Base-by-base conservation (phyloP, 2,113 vertebrate genomes). In the Chauna torquata region DNA sequence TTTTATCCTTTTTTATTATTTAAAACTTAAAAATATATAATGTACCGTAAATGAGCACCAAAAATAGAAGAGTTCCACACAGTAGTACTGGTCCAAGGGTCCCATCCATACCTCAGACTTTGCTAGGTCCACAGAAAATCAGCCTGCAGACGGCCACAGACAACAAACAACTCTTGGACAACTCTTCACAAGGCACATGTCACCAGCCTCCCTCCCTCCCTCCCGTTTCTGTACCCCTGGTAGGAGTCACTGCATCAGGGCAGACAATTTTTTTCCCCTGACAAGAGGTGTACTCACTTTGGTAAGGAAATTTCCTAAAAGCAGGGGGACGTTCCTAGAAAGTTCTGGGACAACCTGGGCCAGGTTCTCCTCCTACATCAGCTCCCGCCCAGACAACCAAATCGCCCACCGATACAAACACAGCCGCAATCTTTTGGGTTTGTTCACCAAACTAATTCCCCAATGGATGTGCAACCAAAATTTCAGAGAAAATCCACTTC, bases 381-480 rank as follows among this genome's bases (percentile, higher is more conserved):
- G 32, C n/a, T 64, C 55, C 69, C 0, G 1, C 57, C 16, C 6
- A 12, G 44, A 23, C 64, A 44, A 11, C 69, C 23, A 42, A 30
- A 40, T 2, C 0, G 2, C 32, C 66, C 45, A 8, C 16, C 0
- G 0, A 6, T 28, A 64, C 32, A 55, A 59, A 64, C 3, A 44
- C 12, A 47, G 52, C 38, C 2, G 8, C 23, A 38, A 52, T 16
- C 18, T 61, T 55, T 52, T 44, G 34, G 8, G 8, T 77, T 68
- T 61, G 40, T 70, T 47, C 17, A 58, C 42, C 61, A 30, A 24
- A 3, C 0, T 20, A 50, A 71, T 54, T 55, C 45, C 74, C 78
- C 38, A 91, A 66, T 16, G 27, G 10, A 66, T 11, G 10, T 3
- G 86, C 81, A 11, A 22, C 2, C 12, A 38, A 54, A 11, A 47